phyloP scores from a whole-genome alignment of 2,888 invertebrate genomes.

The Scrobipalpa atriplicella region DNA sequence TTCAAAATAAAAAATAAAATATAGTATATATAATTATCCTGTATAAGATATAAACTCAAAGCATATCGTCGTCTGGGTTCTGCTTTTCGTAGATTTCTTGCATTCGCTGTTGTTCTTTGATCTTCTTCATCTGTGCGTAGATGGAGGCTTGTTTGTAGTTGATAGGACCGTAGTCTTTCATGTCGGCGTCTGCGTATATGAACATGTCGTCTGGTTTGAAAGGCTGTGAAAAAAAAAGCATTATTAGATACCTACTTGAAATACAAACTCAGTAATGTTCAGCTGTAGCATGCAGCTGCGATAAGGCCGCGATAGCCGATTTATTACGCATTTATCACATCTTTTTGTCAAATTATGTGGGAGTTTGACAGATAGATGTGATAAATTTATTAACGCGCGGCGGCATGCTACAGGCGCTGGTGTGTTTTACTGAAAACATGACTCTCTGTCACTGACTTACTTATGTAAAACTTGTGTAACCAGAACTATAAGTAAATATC shows the following conservation, averaged over 20 bases:
- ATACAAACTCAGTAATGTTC: too few species aligned
- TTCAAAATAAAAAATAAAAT: not conserved
- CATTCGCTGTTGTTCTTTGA: conserved; percentile 78
- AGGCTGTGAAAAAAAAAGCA: conserved; percentile 82
- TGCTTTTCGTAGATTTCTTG: conserved; percentile 73
- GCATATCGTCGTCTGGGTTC: conserved; percentile 65
- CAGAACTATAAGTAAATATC: too few species aligned
- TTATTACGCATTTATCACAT: too few species aligned
- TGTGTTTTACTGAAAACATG: too few species aligned
- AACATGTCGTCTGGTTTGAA: conserved; percentile 90
- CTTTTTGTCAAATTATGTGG: too few species aligned
- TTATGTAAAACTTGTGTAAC: too few species aligned
- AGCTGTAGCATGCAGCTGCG: too few species aligned
- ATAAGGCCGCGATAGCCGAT: too few species aligned
- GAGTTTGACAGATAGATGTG: too few species aligned
- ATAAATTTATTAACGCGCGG: too few species aligned
- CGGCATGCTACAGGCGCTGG: too few species aligned
- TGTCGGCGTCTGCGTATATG: conserved; percentile 95
- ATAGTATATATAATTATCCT: not conserved
- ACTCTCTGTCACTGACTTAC: too few species aligned
- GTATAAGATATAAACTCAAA: conserved; percentile 34
- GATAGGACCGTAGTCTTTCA: conserved; percentile 95
- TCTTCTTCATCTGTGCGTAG: conserved; percentile 89
- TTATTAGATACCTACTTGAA: not conserved
- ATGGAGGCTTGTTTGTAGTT: conserved; percentile 95